These are phyloP conservation scores for Thera obeliscata DNA, from an alignment of 2,888 invertebrate genomes.

Conservation along the genomic window DNA sequence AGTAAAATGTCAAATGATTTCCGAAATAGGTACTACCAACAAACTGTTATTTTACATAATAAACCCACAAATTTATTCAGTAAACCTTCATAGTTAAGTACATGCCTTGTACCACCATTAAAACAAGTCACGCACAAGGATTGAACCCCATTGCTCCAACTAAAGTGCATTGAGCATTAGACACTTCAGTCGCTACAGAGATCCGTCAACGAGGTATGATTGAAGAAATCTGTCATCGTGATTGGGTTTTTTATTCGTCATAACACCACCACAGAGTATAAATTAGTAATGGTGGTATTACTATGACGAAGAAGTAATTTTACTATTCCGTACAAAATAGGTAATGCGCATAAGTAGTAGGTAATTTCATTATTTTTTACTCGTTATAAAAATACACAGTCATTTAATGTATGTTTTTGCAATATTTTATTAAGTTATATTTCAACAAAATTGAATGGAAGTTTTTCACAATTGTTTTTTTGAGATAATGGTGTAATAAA, in stretches of 20 bases:
- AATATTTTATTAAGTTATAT: neutral
- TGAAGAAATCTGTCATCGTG: conserved; percentile 27
- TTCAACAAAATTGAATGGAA: neutral
- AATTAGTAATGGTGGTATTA: too few species aligned
- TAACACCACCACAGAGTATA: neutral
- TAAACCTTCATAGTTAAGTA: neutral
- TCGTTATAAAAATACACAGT: neutral
- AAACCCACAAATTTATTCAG: too few species aligned
- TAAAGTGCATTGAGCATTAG: conserved; percentile 65
- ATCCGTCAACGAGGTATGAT: conserved; percentile 19
- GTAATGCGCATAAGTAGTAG: too few species aligned
- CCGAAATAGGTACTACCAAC: too few species aligned
- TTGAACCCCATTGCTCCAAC: conserved; percentile 71
- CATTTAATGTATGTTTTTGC: neutral
- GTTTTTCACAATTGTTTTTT: neutral
- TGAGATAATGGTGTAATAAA: too few species aligned
- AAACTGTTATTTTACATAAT: too few species aligned
- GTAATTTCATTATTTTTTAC: too few species aligned
- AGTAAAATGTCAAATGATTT: too few species aligned
- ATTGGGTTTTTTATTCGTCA: conserved; percentile 7
- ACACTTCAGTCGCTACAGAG: conserved; percentile 26
- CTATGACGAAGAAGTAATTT: too few species aligned
- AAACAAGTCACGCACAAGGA: conserved; percentile 64
- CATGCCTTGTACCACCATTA: conserved; percentile 44
- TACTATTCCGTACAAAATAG: too few species aligned